Base-by-base conservation (phyloP, 2,797 vertebrate species). In the Pyrocephalus nanus region DNA sequence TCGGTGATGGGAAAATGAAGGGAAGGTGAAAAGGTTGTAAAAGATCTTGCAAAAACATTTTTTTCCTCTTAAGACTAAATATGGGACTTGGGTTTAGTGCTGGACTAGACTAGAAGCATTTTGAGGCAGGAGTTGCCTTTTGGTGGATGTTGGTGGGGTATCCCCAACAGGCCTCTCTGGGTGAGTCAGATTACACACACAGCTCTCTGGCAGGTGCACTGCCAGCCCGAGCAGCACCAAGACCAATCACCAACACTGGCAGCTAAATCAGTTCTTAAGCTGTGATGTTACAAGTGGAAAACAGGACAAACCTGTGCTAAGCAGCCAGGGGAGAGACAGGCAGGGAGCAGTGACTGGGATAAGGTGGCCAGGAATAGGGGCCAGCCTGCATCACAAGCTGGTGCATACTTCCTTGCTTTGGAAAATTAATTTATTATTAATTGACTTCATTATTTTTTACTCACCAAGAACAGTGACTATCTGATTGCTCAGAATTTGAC, bases 391-490 rank as follows among this genome's bases (percentile, higher is more conserved):
- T 13, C 67, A 11, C 40, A 22, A 57, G 15, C 19, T 29, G 15
- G 9, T 13, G 15, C 32, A 25, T 14, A 0, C 18, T 54, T 50
- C 47, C 29, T 47, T 6, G 26, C 15, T 10, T 21, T 42, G 53
- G 70, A 58, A 62, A 58, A 38, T n/a, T 8, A 29, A 15, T 62
- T 8, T 14, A 21, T 38, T 45, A 36, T 34, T 15, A 9, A 17
- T 48, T 38, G 30, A 26, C 43, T 40, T 42, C 12, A 13, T 36
- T 81, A 3, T 11, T 42, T 75, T 79, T 61, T 17, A 45, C 0
- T 0, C 57, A 61, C 6, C 17, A 76, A 40, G 34, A 18, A 32
- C 50, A 45, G 36, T 0, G 3, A 30, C 54, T 27, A 0, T 26
- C 40, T 18, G 64, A 22, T 26, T n/a, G 65, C 53, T 77, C 42